These are phyloP conservation scores for Tragopan temminckii DNA, from an alignment of 2,797 vertebrate genomes.

Conservation along the genomic window DNA sequence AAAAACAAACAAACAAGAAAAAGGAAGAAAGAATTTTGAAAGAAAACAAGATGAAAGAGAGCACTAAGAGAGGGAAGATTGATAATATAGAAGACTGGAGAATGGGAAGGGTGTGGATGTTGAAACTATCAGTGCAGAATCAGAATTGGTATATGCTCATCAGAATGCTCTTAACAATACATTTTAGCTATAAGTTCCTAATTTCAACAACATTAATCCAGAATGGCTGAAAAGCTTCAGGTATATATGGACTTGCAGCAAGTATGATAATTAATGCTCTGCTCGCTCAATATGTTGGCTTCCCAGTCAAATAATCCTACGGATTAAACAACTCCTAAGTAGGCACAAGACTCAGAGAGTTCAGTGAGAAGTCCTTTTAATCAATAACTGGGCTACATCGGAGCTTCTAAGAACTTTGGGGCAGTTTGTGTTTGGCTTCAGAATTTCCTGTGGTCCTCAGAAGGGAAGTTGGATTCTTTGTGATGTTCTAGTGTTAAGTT, in stretches of 20 bases:
- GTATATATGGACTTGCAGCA: constrained; percentile 3
- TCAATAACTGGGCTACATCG: neutral
- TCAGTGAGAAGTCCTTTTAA: neutral
- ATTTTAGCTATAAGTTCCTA: neutral
- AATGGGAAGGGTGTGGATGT: neutral
- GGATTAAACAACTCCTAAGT: neutral
- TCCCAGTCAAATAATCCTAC: neutral
- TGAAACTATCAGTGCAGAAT: neutral
- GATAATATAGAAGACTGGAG: neutral
- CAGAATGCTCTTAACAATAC: neutral
- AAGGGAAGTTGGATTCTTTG: neutral
- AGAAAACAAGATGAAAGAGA: neutral
- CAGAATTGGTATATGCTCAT: neutral
- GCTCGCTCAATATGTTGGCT: neutral
- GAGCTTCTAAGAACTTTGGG: neutral
- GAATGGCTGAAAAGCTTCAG: neutral
- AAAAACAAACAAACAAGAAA: too few relatives aligned
- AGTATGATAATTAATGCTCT: neutral
- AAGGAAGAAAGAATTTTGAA: neutral
- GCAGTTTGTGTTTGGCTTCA: neutral
- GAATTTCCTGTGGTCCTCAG: neutral
- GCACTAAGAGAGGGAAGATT: neutral
- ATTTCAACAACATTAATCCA: neutral
- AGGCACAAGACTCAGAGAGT: neutral
- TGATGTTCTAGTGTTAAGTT: neutral